Conservation (phyloP, 2,888 invertebrate genomes). For the Sialis lutaria region DNA sequence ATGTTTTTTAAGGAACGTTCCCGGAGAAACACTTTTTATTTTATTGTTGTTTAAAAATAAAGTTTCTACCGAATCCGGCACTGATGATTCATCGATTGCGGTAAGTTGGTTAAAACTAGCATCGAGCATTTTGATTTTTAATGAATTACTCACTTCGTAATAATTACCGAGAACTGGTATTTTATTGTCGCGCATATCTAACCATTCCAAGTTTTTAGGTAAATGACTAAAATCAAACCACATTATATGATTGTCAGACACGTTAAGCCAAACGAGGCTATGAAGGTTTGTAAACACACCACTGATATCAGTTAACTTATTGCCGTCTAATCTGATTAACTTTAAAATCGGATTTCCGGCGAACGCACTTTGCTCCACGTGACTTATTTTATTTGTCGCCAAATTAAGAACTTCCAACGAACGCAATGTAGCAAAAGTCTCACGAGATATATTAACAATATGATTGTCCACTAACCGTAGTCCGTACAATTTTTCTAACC, state of each 20-base stretch:
- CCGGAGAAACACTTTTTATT: constrained; percentile 48
- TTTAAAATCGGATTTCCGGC: constrained; percentile 53
- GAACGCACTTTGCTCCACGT: constrained; percentile 63
- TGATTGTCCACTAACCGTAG: constrained; percentile 66
- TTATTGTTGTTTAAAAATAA: constrained; percentile 57
- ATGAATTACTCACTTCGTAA: constrained; percentile 43
- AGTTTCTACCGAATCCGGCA: constrained; percentile 57
- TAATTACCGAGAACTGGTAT: constrained; percentile 59
- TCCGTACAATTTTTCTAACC: constrained; percentile 55
- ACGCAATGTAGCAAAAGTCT: constrained; percentile 51
- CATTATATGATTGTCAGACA: constrained; percentile 58
- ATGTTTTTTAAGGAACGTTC: constrained; percentile 51
- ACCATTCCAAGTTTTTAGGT: constrained; percentile 57
- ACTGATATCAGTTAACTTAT: constrained; percentile 59
- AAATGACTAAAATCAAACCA: constrained; percentile 71
- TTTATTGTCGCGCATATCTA: constrained; percentile 67
- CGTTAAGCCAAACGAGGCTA: constrained; percentile 62
- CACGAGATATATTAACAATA: constrained; percentile 56
- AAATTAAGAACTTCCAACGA: constrained; percentile 63
- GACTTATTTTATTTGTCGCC: constrained; percentile 59
- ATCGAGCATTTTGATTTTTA: constrained; percentile 59
- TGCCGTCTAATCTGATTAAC: constrained; percentile 61
- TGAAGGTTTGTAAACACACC: constrained; percentile 58
- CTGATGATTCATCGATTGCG: constrained; percentile 46
- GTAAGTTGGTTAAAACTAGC: constrained; percentile 55